Evolutionary conservation across 2,797 vertebrate genomes (phyloP), one percentile per base, ranked within the genome.

Genomic region (Alcedo atthis): DNA sequence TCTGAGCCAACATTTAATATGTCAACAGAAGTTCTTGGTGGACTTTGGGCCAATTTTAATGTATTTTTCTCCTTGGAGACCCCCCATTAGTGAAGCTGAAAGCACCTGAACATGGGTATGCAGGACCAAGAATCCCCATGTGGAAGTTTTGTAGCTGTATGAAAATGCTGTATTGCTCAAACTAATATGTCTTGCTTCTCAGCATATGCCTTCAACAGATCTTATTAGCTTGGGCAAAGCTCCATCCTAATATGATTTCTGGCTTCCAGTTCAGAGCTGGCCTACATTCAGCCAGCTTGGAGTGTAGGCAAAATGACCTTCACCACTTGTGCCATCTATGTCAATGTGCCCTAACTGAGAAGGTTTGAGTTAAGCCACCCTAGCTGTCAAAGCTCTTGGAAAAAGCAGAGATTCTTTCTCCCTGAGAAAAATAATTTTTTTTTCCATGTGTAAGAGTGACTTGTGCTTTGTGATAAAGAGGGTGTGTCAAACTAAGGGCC

Each of bases 231-330:
- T 70, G 76, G 88, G 90, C 75, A 91, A 82, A 94, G 68, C 81
- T 96, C 84, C 86, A 85, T 94, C 49, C 54, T 80, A 95, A 95
- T 64, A 48, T 58, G 89, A 93, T 90, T 95, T 89, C 74, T 91
- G 74, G 49, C 74, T 89, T 95, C 84, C 59, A 82, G 15, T 67
- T 64, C 71, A 71, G 71, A 85, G 75, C 81, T 94, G 81, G 53
- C 93, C 75, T 82, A 49, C 15, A 74, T 74, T 84, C 92, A 95
- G 68, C 16, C 64, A 68, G 28, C 62, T 68, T 84, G 63, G 26
- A 82, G 18, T 9, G 21, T 5, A 85, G 46, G 89, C 81, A 93
- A 85, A 94, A 85, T 33, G 46, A 90, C 16, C 19, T 90, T 51
- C 68, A 71, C 54, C 64, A 26, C 49, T 95, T 85, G 49, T 80